Conservation (phyloP, 2,888 invertebrate genomes). For the Podabrus alpinus region DNA sequence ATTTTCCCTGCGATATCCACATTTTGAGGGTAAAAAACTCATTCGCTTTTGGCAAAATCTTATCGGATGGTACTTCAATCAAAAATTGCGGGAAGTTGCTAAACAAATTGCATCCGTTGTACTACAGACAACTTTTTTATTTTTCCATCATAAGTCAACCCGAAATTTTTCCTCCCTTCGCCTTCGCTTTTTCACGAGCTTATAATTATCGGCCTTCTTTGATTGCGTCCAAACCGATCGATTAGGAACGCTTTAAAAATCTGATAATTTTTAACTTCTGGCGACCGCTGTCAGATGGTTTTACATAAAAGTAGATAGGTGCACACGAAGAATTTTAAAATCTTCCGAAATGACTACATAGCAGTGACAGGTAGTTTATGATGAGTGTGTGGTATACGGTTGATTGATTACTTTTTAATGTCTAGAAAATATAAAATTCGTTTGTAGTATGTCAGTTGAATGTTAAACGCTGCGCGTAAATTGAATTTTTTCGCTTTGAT, state of each 20-base stretch:
- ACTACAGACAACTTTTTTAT: neutral
- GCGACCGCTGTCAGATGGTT: neutral
- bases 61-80: neutral
- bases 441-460: neutral
- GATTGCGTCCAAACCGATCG: neutral
- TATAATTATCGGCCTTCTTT: neutral
- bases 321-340: neutral
- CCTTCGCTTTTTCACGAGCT: neutral
- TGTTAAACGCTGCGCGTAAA: neutral
- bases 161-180: neutral
- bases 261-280: neutral
- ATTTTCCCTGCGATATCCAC: conserved; percentile 26
- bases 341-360: neutral
- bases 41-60: conserved; percentile 4
- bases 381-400: neutral
- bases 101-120: neutral
- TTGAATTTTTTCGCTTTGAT: neutral
- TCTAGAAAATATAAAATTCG: neutral
- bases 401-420: conserved; percentile 3
- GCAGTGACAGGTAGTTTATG: neutral
- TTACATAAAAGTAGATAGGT: neutral
- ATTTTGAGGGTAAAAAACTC: conserved; percentile 19
- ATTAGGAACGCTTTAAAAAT: conserved; percentile 1
- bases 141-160: neutral
- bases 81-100: neutral